Conservation (phyloP, 2,113 vertebrate genomes). For the Oncorhynchus keta region DNA sequence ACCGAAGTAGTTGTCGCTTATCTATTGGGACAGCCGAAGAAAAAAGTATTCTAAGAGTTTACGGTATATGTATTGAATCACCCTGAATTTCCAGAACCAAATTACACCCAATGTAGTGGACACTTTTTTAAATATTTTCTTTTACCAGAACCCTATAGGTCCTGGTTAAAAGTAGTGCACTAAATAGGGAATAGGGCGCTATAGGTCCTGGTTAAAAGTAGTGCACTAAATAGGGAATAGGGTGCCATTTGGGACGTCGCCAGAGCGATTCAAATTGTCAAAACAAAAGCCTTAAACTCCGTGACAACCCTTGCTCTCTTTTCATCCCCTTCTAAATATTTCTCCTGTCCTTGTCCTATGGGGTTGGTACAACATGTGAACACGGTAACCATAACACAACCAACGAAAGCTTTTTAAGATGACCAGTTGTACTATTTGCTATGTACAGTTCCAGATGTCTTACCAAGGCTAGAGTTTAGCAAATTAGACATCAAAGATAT, state of each 20-base stretch:
- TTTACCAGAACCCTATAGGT: conserved; percentile 29
- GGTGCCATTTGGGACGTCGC: not conserved
- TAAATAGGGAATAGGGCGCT: no score
- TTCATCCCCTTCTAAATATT: conserved; percentile 45
- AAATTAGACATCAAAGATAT: conserved; percentile 8
- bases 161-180: no score
- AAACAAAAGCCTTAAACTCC: conserved; percentile 60
- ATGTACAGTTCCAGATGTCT: conserved; percentile 3
- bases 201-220: no score
- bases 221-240: no score
- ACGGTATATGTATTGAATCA: no score
- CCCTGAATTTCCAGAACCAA: not conserved
- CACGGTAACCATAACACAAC: conserved; percentile 67
- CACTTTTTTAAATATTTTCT: conserved; percentile 32
- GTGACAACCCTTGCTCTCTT: conserved; percentile 64
- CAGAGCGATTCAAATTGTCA: conserved; percentile 45
- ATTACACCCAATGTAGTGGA: not conserved
- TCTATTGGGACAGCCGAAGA: no score
- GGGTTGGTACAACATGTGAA: conserved; percentile 44
- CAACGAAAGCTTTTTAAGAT: conserved; percentile 42
- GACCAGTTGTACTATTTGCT: not conserved
- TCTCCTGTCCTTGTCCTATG: conserved; percentile 58
- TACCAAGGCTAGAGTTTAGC: not conserved
- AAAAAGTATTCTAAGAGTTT: no score
- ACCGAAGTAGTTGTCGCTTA: no score